A percentile compares a stretch with the other conserved stretches of the same genome.
These are phyloP conservation scores for Electrophaes corylata DNA, from an alignment of 2,888 invertebrate species.

Conservation along the genomic window DNA sequence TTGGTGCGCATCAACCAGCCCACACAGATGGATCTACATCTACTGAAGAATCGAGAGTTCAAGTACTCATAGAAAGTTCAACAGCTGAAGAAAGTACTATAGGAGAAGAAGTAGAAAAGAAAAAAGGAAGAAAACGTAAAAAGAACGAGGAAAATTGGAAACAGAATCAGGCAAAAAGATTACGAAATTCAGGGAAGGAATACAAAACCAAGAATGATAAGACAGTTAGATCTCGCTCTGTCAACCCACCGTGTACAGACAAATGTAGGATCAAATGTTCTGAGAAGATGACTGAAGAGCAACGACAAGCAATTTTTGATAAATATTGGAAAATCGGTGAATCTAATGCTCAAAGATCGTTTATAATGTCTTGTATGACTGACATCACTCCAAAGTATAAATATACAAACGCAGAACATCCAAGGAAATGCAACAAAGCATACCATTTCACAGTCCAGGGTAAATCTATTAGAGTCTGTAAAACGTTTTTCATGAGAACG, in stretches of 20 bases:
- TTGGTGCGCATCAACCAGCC: conserved; percentile 2
- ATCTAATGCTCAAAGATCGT: conserved; percentile 3
- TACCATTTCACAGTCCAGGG: too few species aligned
- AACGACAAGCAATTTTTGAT: neutral
- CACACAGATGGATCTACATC: conserved; percentile 5
- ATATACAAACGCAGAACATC: conserved; percentile 5
- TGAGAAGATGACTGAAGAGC: conserved; percentile 4
- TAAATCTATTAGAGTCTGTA: too few species aligned
- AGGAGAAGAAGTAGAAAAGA: conserved; percentile 4
- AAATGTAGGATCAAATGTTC: neutral
- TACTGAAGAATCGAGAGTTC: conserved; percentile 4
- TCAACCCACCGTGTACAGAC: conserved; percentile 11
- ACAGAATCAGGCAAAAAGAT: conserved; percentile 11
- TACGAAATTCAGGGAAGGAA: conserved; percentile 9
- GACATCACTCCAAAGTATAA: conserved; percentile 6
- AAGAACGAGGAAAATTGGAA: conserved; percentile 9
- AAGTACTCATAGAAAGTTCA: conserved; percentile 2
- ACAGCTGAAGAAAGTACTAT: conserved; percentile 8
- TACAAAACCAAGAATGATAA: conserved; percentile 5
- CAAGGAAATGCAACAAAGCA: neutral
- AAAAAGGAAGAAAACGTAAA: conserved; percentile 12
- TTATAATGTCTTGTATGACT: conserved; percentile 4
- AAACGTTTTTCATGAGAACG: too few species aligned
- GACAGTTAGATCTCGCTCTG: conserved; percentile 7
- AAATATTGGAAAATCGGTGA: conserved; percentile 1